Conservation (phyloP, 2,797 vertebrate genomes). For the Aldrovandia affinis region DNA sequence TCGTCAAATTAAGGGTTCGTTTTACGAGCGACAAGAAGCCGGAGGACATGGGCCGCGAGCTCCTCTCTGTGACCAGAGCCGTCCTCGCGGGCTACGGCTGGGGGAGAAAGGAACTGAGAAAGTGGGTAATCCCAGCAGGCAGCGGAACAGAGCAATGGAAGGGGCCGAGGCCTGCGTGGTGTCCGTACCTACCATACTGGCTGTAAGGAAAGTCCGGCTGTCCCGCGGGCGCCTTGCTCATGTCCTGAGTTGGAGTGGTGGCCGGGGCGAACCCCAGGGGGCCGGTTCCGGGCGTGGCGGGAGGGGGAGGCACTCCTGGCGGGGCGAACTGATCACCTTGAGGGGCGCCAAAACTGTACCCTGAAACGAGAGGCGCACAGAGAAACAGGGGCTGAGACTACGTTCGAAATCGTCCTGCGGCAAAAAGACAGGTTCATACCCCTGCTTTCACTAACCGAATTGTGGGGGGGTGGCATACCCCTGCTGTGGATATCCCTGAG, state of each 20-base stretch:
- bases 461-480: conserved; percentile 94
- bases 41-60: conserved; percentile 62
- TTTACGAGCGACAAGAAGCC: conserved; percentile 52
- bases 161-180: conserved; percentile 21
- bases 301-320: conserved; percentile 91
- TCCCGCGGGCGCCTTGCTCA: conserved; percentile 94
- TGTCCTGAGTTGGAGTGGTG: conserved; percentile 95
- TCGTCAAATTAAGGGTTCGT: conserved; percentile 33
- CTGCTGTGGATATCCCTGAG: conserved; percentile 93
- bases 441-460: conserved; percentile 83
- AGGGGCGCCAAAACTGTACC: conserved; percentile 93
- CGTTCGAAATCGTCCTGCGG: not conserved
- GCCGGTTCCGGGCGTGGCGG: conserved; percentile 89
- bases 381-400: not conserved
- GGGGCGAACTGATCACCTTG: conserved; percentile 95
- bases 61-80: conserved; percentile 52
- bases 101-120: conserved; percentile 39
- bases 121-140: conserved; percentile 36
- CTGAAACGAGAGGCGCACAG: conserved; percentile 57
- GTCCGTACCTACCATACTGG: conserved; percentile 92
- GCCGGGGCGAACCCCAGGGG: conserved; percentile 91
- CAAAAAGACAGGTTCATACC: not conserved
- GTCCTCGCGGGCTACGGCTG: conserved; percentile 49
- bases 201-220: conserved; percentile 96
- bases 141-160: not conserved